Base-by-base conservation (phyloP, 1,140 invertebrate genomes). In the Bombus vancouverensis region DNA sequence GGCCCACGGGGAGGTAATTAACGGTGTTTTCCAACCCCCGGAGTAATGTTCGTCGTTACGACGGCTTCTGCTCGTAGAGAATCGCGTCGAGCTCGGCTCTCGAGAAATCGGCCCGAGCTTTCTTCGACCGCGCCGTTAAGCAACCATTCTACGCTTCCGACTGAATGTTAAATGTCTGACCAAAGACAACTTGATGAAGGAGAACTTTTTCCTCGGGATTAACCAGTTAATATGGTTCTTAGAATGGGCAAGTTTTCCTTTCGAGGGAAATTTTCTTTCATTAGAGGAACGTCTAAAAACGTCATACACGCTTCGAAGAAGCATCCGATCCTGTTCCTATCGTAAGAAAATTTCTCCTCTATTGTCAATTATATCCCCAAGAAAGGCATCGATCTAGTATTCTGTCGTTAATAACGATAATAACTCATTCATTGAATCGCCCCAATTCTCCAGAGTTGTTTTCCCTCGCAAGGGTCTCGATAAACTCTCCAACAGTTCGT, bases 1-100 rank as follows among this genome's bases (percentile, higher is more conserved):
- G 91, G 90, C 90, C 91, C 87, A 66, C 32, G 79, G 79, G 91
- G 89, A 92, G 92, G 90, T 95, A 95, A 95, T 94, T 95, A 95
- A 95, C 93, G 94, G 93, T 89, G 93, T 93, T 93, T 93, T 93
- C 91, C 92, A 90, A 90, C 89, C 90, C 80, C 83, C 82, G 90
- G 92, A 94, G 92, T 95, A 94, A 95, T 95, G 92, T 91, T 90
- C 80, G 93, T 95, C 94, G 94, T 95, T 95, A 95, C 88, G 91
- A 92, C 86, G 92, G 91, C 90, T 91, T 83, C 85, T 72, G 88
- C 90, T 25, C 28, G 89, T 88, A 90, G 88, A 91, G 84, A 73
- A 88, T 70, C 72, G 39, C 42, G 70, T 39, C 3, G 70, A 77
- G 34, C 3, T 4, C 0, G 25, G 22, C 13, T 8, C 28, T 57